Percentiles rank a stretch among this genome's conserved stretches.
Evolutionary conservation across 35 echinoderm and acorn worm genomes (phyloP).

Genomic region (Hemicentrotus pulcherrimus): DNA sequence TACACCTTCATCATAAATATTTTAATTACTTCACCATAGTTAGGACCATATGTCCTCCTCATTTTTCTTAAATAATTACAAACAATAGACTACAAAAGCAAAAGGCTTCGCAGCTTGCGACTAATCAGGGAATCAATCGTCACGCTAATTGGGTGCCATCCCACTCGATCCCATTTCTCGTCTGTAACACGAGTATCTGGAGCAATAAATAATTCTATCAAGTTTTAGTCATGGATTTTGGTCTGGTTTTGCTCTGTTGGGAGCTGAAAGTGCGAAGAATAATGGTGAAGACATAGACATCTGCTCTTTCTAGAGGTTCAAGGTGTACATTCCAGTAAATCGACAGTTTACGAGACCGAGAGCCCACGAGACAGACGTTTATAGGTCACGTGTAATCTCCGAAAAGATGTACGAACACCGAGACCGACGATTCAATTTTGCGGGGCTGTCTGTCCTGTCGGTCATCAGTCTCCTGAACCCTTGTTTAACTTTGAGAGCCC

Average conservation of each 20-base stretch:
- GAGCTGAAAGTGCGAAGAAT: not conserved
- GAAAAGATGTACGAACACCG: no score
- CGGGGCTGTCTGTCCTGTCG: no score
- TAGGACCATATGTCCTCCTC: not conserved
- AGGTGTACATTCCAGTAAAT: not conserved
- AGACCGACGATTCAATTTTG: no score
- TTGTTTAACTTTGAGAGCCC: no score
- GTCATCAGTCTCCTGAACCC: no score
- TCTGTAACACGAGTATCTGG: not conserved
- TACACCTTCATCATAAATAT: slow-evolving; percentile 6
- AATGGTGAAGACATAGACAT: not conserved
- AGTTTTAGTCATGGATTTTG: not conserved
- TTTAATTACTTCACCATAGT: not conserved
- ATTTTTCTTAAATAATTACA: slow-evolving; percentile 3
- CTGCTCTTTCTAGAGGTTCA: not conserved
- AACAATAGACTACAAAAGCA: not conserved
- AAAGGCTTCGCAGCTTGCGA: not conserved
- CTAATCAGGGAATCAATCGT: not conserved
- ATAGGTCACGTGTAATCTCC: no score
- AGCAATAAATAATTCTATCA: not conserved
- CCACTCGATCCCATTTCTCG: not conserved
- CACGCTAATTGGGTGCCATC: not conserved
- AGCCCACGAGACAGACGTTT: not conserved
- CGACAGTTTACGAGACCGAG: no score
- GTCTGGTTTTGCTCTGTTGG: not conserved